Evolutionary conservation across 2,888 invertebrate genomes (phyloP).

Genomic region (Polyommatus icarus): DNA sequence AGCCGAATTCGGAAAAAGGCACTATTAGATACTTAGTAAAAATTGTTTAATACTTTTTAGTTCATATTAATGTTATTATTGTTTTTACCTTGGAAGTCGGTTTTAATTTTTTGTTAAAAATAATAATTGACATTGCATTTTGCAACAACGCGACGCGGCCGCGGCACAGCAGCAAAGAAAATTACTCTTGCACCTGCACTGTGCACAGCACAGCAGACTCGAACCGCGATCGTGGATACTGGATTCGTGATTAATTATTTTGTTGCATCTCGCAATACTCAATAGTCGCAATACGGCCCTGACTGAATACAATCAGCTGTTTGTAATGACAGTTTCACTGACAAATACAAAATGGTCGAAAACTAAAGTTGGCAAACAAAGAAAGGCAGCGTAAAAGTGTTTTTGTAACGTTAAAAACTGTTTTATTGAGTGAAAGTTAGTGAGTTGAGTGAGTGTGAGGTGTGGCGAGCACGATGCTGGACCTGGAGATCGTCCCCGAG

Average conservation of each 20-base stretch:
- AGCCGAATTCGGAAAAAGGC: no score
- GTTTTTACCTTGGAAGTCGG: no score
- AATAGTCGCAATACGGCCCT: constrained; percentile 54
- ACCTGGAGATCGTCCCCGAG: constrained; percentile 97
- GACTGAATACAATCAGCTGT: constrained; percentile 80
- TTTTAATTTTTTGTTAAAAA: no score
- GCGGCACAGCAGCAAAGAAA: no score
- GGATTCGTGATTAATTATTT: no score
- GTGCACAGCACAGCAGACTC: no score
- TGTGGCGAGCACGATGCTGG: constrained; percentile 88
- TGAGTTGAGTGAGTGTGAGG: constrained; percentile 91
- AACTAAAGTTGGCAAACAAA: constrained; percentile 81
- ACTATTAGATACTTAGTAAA: no score
- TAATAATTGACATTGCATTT: no score
- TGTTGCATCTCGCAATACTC: constrained; percentile 45
- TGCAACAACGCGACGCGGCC: no score
- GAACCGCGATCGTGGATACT: not conserved
- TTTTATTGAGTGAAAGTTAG: constrained; percentile 72
- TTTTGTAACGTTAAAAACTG: constrained; percentile 63
- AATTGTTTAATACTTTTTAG: no score
- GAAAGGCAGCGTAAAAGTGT: constrained; percentile 76
- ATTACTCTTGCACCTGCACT: no score
- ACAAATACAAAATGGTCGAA: constrained; percentile 82
- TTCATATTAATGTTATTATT: no score
- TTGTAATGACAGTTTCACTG: constrained; percentile 81